Evolutionary conservation across 1,140 invertebrate species (phyloP), one percentile per base, ranked within the genome.

Genomic region (Zaprionus africanus): DNA sequence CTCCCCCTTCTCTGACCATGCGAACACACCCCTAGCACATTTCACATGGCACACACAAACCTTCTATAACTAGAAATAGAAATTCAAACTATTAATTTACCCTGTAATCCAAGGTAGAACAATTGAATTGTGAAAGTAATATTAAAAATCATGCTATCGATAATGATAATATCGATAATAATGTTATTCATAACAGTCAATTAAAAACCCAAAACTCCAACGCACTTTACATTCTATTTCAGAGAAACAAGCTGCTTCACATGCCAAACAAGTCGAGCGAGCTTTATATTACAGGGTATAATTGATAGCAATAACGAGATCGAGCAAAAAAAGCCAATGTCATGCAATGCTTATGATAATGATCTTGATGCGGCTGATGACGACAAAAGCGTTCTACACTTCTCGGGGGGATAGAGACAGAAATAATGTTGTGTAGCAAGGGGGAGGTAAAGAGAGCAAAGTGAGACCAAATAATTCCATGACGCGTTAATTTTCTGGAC

Each of bases 291-390:
- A 64, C 51, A 64, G 62, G 62, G 62, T 64, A 65, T 65, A 9
- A 34, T 34, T 2, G 9, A 31, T 6, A 54, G 51, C 22, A 24
- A 13, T 24, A 51, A 51, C 19, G 12, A 51, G 2, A 56, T 3
- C 11, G 15, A 49, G 9, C 17, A 38, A 64, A 64, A 53, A 36
- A 57, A 26, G 34, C 41, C 72, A 69, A 75, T 75, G 71, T 38
- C 71, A 69, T 49, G 53, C 51, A 17, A 12, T 57, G 26, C 57
- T 60, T 34, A 59, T 66, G 69, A 65, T 67, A 59, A 73, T 73
- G 63, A 73, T 73, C 70, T 73, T 65, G 31, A 70, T 64, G 31
- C 49, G 31, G 38, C 41, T 41, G 31, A 15, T 54, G 22, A 65
- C 19, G 28, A 34, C 13, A 24, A 26, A 11, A 34, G 3, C 31